Evolutionary conservation across 1,140 invertebrate species (phyloP), one percentile per base, ranked within the genome.

Genomic region (Formica selysi): DNA sequence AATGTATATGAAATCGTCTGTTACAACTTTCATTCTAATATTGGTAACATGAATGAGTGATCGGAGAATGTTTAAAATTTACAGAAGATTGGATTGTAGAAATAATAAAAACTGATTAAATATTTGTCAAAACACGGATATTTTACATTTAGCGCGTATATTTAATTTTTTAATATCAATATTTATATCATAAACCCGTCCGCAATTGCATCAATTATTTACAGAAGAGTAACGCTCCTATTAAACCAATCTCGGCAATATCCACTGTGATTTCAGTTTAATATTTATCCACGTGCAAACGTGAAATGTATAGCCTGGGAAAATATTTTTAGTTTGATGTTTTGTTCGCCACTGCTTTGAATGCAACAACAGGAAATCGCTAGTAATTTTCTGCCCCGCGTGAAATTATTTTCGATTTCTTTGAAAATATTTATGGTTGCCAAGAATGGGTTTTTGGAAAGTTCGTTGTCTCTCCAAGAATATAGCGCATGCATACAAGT

Each of bases 281-380:
- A 83, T 83, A 83, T 83, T 83, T 83, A 83, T 61, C 19, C 54
- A 74, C 38, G 54, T 83, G 38, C 51, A 32, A 61, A 71, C 22
- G 51, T 32, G 16, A 4, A 78, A 70, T 36, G 51, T 59, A 51
- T 44, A 61, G 38, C 19, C 13, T 62, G 54, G 13, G 10, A 74
- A 83, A 62, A 74, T 83, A 74, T 83, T 61, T 71, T 74, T 7
- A 41, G 61, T 48, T 32, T 62, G 11, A 22, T 36, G 68, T 74
- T 83, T 73, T 41, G 13, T 61, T 83, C 54, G n/a, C 48, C 5
- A 13, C 19, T 36, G 7, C 8, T 44, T 81, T 41, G 22, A 71
- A 59, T 59, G 16, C 29, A 62, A 68, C 7, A 71, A 74, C 41
- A 26, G 68, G 7, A 61, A 61, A 81, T 73, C 4, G 44, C n/a